phyloP scores from a whole-genome alignment of 2,888 invertebrate genomes.

The Dione juno region DNA sequence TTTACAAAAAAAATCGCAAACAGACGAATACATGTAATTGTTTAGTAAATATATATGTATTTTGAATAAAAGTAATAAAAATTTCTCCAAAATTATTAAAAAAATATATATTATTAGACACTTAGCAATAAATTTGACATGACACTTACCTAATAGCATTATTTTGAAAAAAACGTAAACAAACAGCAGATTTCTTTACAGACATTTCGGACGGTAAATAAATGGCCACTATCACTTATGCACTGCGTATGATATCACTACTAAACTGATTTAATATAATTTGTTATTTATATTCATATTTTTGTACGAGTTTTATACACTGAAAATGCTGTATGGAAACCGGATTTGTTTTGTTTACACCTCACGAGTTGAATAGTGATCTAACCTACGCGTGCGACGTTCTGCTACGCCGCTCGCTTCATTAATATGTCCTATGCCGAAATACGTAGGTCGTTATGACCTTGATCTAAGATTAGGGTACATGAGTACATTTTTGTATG shows the following conservation, averaged over 20 bases:
- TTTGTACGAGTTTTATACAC: neutral
- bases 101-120: neutral
- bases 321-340: neutral
- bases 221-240: neutral
- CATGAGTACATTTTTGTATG: neutral
- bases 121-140: neutral
- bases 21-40: neutral
- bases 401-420: neutral
- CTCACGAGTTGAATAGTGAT: neutral
- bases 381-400: neutral
- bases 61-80: neutral
- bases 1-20: neutral
- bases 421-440: neutral
- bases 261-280: neutral
- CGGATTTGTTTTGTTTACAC: slow-evolving; percentile 4
- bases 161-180: neutral
- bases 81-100: neutral
- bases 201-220: neutral
- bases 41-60: neutral
- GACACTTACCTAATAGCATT: slow-evolving; percentile 11
- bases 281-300: neutral
- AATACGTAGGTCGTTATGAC: slow-evolving; percentile 1
- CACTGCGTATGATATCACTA: neutral
- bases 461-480: neutral
- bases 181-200: neutral